phyloP scores from a whole-genome alignment of 2,888 invertebrate genomes.

The Drosophila fulvimacula region DNA sequence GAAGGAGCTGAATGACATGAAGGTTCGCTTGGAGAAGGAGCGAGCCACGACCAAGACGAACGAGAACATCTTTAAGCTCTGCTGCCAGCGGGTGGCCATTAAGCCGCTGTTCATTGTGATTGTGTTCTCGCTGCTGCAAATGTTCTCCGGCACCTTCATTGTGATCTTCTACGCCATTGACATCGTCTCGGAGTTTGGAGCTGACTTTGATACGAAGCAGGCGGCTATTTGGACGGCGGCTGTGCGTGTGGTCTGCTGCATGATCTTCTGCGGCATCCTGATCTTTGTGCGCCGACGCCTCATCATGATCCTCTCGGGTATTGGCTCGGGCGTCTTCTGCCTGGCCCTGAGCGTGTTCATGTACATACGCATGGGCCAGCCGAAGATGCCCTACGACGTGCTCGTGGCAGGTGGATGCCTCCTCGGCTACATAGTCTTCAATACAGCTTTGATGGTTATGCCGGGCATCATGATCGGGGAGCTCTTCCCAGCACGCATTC shows the following conservation, averaged over 20 bases:
- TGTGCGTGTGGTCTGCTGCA: conserved; percentile 88
- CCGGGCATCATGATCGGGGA: conserved; percentile 92
- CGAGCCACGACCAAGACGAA: conserved; percentile 82
- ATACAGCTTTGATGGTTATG: conserved; percentile 91
- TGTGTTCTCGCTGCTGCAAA: conserved; percentile 90
- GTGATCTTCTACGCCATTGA: conserved; percentile 92
- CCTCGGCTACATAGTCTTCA: conserved; percentile 90
- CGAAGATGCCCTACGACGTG: conserved; percentile 74
- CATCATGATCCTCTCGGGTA: conserved; percentile 88
- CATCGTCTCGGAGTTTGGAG: conserved; percentile 87
- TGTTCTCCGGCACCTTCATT: conserved; percentile 90
- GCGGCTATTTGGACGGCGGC: conserved; percentile 90
- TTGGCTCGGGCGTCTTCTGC: conserved; percentile 88
- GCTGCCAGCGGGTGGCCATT: conserved; percentile 87
- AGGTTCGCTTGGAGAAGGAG: conserved; percentile 87
- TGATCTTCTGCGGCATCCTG: conserved; percentile 88
- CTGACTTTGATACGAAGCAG: conserved; percentile 85
- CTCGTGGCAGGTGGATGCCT: conserved; percentile 84
- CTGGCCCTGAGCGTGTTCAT: conserved; percentile 87
- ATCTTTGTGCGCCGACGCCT: conserved; percentile 88
- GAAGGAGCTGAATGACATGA: conserved; percentile 87
- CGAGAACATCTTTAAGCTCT: conserved; percentile 86
- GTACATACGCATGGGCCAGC: conserved; percentile 81
- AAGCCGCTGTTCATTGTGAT: conserved; percentile 91
- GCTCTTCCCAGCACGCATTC: conserved; percentile 89